These are phyloP conservation scores for Phaonia tiefii DNA, from an alignment of 2,888 invertebrate genomes.

Conservation along the genomic window DNA sequence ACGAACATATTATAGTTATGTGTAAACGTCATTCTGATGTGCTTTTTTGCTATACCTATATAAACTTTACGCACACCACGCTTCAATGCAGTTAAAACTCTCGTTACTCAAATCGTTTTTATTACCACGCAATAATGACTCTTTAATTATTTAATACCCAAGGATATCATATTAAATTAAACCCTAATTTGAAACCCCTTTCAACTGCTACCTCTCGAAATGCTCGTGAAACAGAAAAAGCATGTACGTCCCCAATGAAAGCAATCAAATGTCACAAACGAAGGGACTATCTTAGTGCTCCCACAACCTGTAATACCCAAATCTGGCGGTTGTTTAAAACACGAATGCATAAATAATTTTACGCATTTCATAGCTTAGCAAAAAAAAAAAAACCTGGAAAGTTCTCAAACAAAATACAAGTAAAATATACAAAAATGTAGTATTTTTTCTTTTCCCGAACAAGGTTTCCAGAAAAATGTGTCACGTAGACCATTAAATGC, in stretches of 20 bases:
- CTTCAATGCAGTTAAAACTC: slow-evolving; percentile 4
- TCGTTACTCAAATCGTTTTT: no score
- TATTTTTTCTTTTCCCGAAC: slow-evolving; percentile 9
- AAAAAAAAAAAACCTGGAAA: neutral
- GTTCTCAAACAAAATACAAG: slow-evolving; percentile 1
- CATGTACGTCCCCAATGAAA: neutral
- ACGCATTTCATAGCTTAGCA: no score
- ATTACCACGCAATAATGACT: neutral
- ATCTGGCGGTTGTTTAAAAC: neutral
- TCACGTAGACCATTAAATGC: slow-evolving; percentile 58
- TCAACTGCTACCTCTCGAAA: neutral
- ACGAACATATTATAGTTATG: no score
- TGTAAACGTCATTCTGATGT: no score
- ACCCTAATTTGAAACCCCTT: slow-evolving; percentile 26
- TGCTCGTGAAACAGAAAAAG: neutral
- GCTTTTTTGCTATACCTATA: no score
- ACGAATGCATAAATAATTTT: no score
- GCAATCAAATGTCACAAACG: slow-evolving; percentile 9
- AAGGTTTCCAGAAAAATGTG: slow-evolving; percentile 31
- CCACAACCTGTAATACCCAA: neutral
- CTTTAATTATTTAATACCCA: neutral
- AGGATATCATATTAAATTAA: slow-evolving; percentile 13
- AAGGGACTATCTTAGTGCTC: neutral
- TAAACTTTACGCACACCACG: neutral
- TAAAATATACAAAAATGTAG: slow-evolving; percentile 1